A percentile compares a stretch with the other conserved stretches of the same genome.
Conservation (phyloP, 1,140 invertebrate species). For the Armadillidium nasatum region DNA sequence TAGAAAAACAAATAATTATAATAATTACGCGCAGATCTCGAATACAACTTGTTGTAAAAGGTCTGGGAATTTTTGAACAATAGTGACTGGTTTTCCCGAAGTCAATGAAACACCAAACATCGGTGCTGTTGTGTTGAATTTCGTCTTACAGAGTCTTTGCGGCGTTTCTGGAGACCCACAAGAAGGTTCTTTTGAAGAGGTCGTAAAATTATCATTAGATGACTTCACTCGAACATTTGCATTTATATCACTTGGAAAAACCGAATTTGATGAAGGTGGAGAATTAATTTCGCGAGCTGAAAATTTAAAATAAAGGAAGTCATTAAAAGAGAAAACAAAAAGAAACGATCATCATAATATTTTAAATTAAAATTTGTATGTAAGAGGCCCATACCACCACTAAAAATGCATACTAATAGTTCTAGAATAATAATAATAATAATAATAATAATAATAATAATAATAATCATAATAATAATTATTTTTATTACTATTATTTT, state of each 20-base stretch:
- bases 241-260: neutral
- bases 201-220: neutral
- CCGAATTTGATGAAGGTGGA: neutral
- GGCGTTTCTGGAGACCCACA: slow-evolving; percentile 51
- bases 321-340: too few relatives aligned
- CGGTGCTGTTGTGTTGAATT: slow-evolving; percentile 86
- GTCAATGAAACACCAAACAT: slow-evolving; percentile 88
- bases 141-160: slow-evolving; percentile 71
- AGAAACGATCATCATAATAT: too few relatives aligned
- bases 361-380: too few relatives aligned
- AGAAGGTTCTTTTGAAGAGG: neutral
- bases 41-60: slow-evolving; percentile 89
- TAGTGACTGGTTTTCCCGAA: slow-evolving; percentile 84
- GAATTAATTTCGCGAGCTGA: neutral
- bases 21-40: slow-evolving; percentile 71
- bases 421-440: too few relatives aligned
- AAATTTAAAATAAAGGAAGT: too few relatives aligned
- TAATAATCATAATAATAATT: too few relatives aligned
- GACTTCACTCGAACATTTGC: neutral
- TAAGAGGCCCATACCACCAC: too few relatives aligned
- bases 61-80: slow-evolving; percentile 90
- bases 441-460: too few relatives aligned
- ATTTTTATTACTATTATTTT: too few relatives aligned
- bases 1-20: neutral
- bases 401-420: too few relatives aligned